Base-by-base conservation (phyloP, 2,888 invertebrate species). In the Ferdinandea cuprea region DNA sequence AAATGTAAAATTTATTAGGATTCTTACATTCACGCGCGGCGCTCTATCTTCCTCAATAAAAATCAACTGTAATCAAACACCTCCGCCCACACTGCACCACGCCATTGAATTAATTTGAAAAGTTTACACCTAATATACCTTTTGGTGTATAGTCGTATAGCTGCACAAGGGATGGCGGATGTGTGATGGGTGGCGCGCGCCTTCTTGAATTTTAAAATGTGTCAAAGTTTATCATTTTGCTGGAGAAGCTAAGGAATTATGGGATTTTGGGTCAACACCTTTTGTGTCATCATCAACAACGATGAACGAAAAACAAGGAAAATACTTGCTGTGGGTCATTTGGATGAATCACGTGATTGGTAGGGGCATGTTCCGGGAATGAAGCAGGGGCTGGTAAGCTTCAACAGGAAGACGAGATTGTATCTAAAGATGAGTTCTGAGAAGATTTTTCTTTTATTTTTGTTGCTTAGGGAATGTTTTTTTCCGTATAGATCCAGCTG, bases 201-300 rank as follows among this genome's bases (percentile, higher is more conserved):
- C 71, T 72, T 52, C 52, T 72, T 71, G 81, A 81, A 77, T 77
- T 76, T 81, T 66, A 76, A 76, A 81, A 77, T 77, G 71, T 81
- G 77, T 66, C 77, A 71, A 76, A 81, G 65, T 77, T 71, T 66
- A 71, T 71, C 65, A 81, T 76, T 77, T 76, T 66, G 66, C 54
- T 54, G 15, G 71, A 37, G 13, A 65, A 76, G 52, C 37, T 28
- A n/a, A 66, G 76, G 81, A 71, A 81, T 81, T 81, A 81, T 77
- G 65, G 71, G 71, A 76, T 81, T 81, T 77, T 54, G 81, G 81
- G 81, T 81, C 81, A 81, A 81, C 81, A 81, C 81, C 77, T 81
- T 81, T 81, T 81, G 77, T 77, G 81, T 71, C 81, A 81, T 81
- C 77, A 81, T 81, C 65, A 81, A 81, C 81, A 81, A 76, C 76